A percentile compares a stretch with the other conserved stretches of the same genome.
phyloP scores from a whole-genome alignment of 2,888 invertebrate genomes.

The Eristalis tenax region DNA sequence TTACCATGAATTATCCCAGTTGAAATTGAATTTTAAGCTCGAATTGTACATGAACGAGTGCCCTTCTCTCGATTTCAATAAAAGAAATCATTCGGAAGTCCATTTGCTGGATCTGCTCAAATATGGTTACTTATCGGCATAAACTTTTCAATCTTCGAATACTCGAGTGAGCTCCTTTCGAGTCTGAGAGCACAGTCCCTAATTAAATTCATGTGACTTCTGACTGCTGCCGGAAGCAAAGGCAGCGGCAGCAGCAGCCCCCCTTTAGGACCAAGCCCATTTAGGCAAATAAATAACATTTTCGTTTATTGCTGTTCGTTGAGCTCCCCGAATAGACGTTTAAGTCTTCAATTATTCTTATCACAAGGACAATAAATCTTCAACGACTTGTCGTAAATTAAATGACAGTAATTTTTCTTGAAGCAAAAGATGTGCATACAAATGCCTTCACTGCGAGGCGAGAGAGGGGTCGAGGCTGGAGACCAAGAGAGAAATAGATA shows the following conservation, averaged over 20 bases:
- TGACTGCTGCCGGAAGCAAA: background rate
- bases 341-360: slow-evolving; percentile 37
- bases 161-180: background rate
- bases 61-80: background rate
- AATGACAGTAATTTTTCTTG: slow-evolving; percentile 33
- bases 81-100: background rate
- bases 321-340: slow-evolving; percentile 28
- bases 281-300: slow-evolving; percentile 13
- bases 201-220: slow-evolving; percentile 14
- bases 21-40: background rate
- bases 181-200: background rate
- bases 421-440: slow-evolving; percentile 27
- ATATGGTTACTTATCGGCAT: background rate
- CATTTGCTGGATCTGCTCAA: background rate
- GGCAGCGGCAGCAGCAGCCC: background rate
- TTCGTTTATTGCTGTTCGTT: slow-evolving; percentile 39
- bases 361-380: slow-evolving; percentile 47
- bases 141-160: background rate
- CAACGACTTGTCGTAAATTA: slow-evolving; percentile 50
- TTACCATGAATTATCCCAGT: background rate
- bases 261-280: background rate
- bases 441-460: background rate
- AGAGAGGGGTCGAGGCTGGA: background rate
- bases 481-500: background rate
- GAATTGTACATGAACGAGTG: background rate